These are phyloP conservation scores for Mactromeris polynyma DNA, from an alignment of 2,888 invertebrate species.

Conservation along the genomic window DNA sequence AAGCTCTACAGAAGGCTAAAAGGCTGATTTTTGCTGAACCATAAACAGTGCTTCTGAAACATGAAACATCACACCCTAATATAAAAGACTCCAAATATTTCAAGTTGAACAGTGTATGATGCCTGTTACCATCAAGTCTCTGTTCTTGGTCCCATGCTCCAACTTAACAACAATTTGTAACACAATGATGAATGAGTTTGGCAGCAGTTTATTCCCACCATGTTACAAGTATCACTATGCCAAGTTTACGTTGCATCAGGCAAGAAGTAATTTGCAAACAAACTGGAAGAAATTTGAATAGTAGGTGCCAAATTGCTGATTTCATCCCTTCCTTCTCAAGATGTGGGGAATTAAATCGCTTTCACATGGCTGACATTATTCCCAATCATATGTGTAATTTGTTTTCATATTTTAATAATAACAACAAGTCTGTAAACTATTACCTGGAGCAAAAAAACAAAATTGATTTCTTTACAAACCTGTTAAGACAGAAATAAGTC, in stretches of 20 bases:
- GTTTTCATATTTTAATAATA: slow-evolving; percentile 2
- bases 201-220: not conserved
- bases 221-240: not conserved
- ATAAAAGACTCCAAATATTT: too few species aligned
- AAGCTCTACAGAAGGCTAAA: too few species aligned
- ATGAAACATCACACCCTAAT: too few species aligned
- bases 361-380: not conserved
- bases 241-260: not conserved
- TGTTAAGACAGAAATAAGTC: too few species aligned
- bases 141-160: not conserved
- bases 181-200: not conserved
- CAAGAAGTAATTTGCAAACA: not conserved
- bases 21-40: too few species aligned
- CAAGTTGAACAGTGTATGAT: too few species aligned
- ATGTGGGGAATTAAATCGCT: not conserved
- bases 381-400: not conserved
- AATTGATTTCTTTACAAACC: too few species aligned
- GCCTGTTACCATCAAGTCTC: not conserved
- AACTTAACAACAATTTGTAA: not conserved
- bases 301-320: not conserved
- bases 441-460: too few species aligned
- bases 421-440: too few species aligned
- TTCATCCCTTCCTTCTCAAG: not conserved
- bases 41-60: too few species aligned
- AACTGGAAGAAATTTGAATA: not conserved